Evolutionary conservation across 2,888 invertebrate genomes (phyloP).

Genomic region (Augochlorella aurata): DNA sequence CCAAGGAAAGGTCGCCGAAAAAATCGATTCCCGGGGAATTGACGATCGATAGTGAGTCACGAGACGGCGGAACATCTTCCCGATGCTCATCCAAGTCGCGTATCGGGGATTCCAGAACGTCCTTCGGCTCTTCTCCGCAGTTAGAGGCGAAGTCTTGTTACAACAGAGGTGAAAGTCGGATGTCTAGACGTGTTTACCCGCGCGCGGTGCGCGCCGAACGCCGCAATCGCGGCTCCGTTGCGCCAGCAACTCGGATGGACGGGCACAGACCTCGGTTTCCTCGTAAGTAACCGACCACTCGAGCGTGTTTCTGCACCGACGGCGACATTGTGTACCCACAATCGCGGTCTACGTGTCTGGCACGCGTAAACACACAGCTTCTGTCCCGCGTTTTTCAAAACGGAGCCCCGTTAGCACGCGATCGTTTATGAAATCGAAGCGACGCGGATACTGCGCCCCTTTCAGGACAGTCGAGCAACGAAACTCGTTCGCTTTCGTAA

Average conservation of each 20-base stretch:
- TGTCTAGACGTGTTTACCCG: constrained; percentile 60
- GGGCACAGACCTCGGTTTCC: constrained; percentile 43
- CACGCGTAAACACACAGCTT: constrained; percentile 48
- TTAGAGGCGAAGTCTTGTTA: constrained; percentile 44
- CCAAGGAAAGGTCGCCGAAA: neutral
- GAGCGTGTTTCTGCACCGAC: constrained; percentile 54
- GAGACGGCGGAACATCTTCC: neutral
- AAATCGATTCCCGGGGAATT: neutral
- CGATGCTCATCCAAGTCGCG: constrained; percentile 5
- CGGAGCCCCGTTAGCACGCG: constrained; percentile 26
- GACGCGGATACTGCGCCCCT: neutral
- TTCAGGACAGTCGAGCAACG: neutral
- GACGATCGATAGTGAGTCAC: constrained; percentile 1
- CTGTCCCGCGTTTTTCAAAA: constrained; percentile 54
- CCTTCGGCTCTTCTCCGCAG: constrained; percentile 37
- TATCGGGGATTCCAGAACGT: constrained; percentile 22
- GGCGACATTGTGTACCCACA: constrained; percentile 54
- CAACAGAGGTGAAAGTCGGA: constrained; percentile 60
- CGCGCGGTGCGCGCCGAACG: constrained; percentile 28
- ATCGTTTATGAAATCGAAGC: constrained; percentile 23
- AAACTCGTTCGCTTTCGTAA: neutral
- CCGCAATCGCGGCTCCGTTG: constrained; percentile 61
- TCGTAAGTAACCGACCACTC: constrained; percentile 56
- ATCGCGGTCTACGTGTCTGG: constrained; percentile 53
- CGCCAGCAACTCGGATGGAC: constrained; percentile 57